Base-by-base conservation (phyloP, 2,797 vertebrate genomes). In the Erethizon dorsatum region DNA sequence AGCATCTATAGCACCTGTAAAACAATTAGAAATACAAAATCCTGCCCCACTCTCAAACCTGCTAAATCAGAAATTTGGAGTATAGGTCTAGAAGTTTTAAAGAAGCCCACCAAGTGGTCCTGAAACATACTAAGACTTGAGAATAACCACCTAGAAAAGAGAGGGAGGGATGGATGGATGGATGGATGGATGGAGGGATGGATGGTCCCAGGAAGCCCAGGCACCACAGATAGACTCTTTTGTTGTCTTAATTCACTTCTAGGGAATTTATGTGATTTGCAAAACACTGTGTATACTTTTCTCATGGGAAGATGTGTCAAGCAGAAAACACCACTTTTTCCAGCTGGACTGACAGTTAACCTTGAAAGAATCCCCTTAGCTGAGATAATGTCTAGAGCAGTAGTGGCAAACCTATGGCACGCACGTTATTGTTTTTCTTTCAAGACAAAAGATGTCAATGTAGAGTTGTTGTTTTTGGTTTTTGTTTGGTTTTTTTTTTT, bases 21-120 rank as follows among this genome's bases (percentile, higher is more conserved):
- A 75, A 17, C 33, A 57, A 61, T 93, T 65, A 87, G 67, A 96
- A 94, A 24, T 54, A 45, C 45, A 73, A 92, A 79, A 18, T 89
- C n/a, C 28, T 69, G 28, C 69, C 77, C 50, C 1, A 59, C 2
- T 18, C n/a, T 8, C 45, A 91, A 75, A 71, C 33, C 33, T 26
- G n/a, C 63, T n/a, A 3, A 80, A 57, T 82, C 75, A 82, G 82
- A 82, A 85, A 90, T 84, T 80, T 12, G 28, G 18, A 3, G 17
- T 52, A 8, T 22, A 12, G 82, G 50, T 47, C 73, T 78, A 52
- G 57, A 54, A 52, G 47, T 90, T 90, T 86, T 73, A 73, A 86
- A 84, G 37, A 59, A 75, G 33, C 26, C 65, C 65, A 80, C 3
- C 5, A 45, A 47, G 28, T 61, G 67, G 24, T 65, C 37, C 13